phyloP scores from a whole-genome alignment of 35 echinoderm and acorn worm species.

The Nesometra sesokonis region DNA sequence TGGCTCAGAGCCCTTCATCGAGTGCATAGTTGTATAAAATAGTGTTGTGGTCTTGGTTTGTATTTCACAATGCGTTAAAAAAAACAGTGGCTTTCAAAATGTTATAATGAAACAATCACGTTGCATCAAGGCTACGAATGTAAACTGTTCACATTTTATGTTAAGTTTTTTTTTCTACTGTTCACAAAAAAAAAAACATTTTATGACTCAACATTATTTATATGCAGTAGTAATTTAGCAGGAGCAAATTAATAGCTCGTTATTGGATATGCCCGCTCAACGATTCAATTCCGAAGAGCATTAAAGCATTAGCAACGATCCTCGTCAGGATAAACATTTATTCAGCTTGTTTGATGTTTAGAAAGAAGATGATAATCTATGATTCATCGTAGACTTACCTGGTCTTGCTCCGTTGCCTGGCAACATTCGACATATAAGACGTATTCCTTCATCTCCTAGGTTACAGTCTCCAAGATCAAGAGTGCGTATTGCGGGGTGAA shows the following conservation, averaged over 20 bases:
- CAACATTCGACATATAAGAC: constrained; percentile 12
- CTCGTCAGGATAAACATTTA: not conserved
- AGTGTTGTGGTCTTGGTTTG: too few relatives aligned
- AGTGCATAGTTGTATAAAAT: too few relatives aligned
- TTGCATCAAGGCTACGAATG: not conserved
- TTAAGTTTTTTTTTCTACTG: not conserved
- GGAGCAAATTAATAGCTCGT: not conserved
- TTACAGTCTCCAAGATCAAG: constrained; percentile 40
- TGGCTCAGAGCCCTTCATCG: too few relatives aligned
- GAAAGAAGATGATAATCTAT: not conserved
- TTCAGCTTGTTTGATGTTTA: not conserved
- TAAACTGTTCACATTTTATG: not conserved
- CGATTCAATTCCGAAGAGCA: not conserved
- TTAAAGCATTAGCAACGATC: not conserved
- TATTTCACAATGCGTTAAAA: too few relatives aligned
- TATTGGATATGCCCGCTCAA: not conserved
- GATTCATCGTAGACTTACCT: constrained; percentile 7
- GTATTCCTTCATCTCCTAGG: constrained; percentile 27
- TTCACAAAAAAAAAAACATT: not conserved
- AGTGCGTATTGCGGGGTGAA: constrained; percentile 24
- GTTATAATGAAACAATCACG: not conserved
- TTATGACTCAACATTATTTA: not conserved
- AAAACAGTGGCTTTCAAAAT: too few relatives aligned
- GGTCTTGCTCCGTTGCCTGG: constrained; percentile 25
- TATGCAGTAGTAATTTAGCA: not conserved